phyloP scores from a whole-genome alignment of 2,888 invertebrate species.

The Alviniconcha strummeri region DNA sequence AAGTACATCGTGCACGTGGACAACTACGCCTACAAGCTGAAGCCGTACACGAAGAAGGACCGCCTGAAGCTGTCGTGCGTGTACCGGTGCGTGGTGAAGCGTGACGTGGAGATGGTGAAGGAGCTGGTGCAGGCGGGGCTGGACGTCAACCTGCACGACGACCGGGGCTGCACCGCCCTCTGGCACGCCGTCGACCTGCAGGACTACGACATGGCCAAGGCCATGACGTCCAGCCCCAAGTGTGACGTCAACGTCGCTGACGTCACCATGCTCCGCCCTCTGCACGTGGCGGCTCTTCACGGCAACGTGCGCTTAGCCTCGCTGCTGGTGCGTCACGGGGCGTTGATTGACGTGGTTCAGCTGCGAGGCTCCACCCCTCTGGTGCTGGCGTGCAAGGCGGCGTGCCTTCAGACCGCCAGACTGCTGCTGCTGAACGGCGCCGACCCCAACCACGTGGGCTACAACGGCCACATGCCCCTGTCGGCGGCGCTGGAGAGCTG shows the following conservation, averaged over 20 bases:
- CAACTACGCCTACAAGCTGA: no score
- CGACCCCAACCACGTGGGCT: no score
- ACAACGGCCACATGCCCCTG: no score
- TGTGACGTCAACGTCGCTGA: no score
- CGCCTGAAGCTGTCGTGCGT: slow-evolving; percentile 56
- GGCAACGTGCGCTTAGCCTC: slow-evolving; percentile 57
- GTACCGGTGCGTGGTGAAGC: slow-evolving; percentile 57
- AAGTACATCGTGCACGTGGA: no score
- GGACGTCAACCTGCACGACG: slow-evolving; percentile 61
- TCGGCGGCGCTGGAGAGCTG: no score
- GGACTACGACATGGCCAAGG: slow-evolving; percentile 61
- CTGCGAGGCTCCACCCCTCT: slow-evolving; percentile 61
- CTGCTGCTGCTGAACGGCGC: no score
- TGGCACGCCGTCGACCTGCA: slow-evolving; percentile 63
- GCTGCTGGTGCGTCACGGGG: slow-evolving; percentile 54
- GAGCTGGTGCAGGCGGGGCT: slow-evolving; percentile 55
- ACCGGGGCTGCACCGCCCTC: slow-evolving; percentile 57
- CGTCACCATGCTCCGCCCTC: no score
- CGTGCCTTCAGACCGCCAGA: no score
- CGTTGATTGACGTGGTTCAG: slow-evolving; percentile 57
- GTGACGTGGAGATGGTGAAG: slow-evolving; percentile 53
- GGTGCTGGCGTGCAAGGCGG: slow-evolving; percentile 56
- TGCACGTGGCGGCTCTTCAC: slow-evolving; percentile 61
- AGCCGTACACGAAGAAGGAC: slow-evolving; percentile 45
- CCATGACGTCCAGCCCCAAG: no score